Conservation (phyloP, 2,797 vertebrate genomes). For the Syndactyla subalaris region DNA sequence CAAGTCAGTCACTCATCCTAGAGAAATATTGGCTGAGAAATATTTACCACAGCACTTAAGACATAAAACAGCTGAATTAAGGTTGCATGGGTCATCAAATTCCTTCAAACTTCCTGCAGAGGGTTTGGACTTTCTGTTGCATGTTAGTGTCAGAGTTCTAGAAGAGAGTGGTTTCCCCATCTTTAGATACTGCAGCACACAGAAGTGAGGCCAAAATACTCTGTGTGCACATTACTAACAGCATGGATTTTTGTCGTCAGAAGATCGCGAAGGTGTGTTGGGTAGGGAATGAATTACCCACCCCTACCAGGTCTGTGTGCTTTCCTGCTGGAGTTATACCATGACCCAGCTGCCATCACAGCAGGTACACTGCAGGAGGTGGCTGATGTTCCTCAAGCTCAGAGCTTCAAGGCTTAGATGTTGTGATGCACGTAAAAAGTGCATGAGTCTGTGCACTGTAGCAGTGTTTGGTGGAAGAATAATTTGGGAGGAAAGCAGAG, state of each 20-base stretch:
- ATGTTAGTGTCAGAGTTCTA: not conserved
- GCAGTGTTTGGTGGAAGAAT: not conserved
- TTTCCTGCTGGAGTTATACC: not conserved
- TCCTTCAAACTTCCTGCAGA: not conserved
- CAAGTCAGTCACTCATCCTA: not conserved
- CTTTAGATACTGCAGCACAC: not conserved
- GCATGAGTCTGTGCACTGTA: not conserved
- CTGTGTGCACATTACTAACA: fast-evolving
- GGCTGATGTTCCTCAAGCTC: not conserved
- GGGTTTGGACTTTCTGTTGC: not conserved
- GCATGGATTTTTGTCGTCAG: fast-evolving
- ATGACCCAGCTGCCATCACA: not conserved
- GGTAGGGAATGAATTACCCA: not conserved
- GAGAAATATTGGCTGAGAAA: not conserved
- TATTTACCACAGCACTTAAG: not conserved
- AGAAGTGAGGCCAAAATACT: not conserved
- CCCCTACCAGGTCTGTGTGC: not conserved
- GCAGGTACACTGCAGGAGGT: not conserved
- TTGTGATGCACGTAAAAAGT: not conserved
- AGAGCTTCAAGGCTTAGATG: not conserved
- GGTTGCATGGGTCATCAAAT: fast-evolving
- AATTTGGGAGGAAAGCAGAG: not conserved
- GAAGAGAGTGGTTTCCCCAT: not conserved
- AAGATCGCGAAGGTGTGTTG: not conserved
- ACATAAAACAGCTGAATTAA: not conserved